Conservation (phyloP, 2,113 vertebrate species). For the Corythornis madagascariensis region DNA sequence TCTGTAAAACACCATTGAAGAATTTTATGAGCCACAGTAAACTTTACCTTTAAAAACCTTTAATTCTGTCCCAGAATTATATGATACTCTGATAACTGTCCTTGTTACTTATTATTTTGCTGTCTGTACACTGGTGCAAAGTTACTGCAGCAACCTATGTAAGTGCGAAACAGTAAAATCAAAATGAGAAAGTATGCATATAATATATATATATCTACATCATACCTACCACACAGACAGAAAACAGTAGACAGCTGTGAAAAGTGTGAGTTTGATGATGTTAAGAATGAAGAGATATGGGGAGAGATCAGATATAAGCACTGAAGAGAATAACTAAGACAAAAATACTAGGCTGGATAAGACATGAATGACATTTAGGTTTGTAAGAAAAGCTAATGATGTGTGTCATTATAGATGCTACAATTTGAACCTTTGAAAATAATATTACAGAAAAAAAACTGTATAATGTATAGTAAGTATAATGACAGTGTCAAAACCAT, state of each 20-base stretch:
- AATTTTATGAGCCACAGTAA: background rate
- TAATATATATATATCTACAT: background rate
- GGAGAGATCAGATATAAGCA: background rate
- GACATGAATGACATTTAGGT: background rate
- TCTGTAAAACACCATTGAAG: slow-evolving; percentile 77
- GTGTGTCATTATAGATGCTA: background rate
- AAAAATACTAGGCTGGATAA: background rate
- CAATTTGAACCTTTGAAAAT: background rate
- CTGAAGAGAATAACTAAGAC: background rate
- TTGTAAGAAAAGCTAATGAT: background rate
- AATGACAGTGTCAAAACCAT: background rate
- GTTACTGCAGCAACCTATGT: background rate
- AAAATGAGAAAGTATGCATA: background rate
- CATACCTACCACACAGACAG: background rate
- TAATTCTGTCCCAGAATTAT: background rate
- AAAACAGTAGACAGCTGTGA: background rate
- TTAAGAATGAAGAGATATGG: background rate
- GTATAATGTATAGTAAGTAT: background rate
- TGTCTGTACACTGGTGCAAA: background rate
- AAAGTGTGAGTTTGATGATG: background rate
- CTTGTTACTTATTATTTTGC: background rate
- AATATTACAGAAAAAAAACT: background rate
- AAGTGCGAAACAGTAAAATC: background rate
- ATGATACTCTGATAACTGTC: background rate
- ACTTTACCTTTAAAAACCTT: background rate